A percentile compares a stretch with the other conserved stretches of the same genome.
Evolutionary conservation across 1,140 invertebrate species (phyloP).

Genomic region (Lerema accius): DNA sequence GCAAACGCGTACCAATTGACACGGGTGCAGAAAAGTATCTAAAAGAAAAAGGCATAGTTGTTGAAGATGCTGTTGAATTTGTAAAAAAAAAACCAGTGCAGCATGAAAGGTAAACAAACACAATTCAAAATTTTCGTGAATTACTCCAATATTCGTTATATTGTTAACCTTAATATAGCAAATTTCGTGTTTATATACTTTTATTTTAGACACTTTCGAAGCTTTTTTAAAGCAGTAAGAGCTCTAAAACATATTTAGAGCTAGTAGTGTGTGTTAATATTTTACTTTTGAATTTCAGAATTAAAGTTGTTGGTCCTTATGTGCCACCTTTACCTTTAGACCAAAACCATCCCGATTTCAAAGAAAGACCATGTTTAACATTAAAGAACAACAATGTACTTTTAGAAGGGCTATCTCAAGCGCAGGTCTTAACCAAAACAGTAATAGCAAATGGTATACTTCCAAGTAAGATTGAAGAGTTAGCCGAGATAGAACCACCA

Average conservation of each 20-base stretch:
- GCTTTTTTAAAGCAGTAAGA: no score
- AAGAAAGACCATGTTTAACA: constrained; percentile 84
- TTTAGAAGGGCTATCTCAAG: constrained; percentile 88
- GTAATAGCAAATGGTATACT: constrained; percentile 85
- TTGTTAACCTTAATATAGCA: not conserved
- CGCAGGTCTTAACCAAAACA: constrained; percentile 88
- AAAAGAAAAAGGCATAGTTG: constrained; percentile 77
- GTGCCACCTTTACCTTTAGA: constrained; percentile 70
- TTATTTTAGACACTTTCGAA: no score
- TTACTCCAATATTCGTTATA: no score
- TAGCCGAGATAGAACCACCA: constrained; percentile 73
- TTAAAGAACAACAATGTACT: constrained; percentile 86
- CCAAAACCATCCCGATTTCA: constrained; percentile 85
- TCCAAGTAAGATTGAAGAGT: constrained; percentile 83
- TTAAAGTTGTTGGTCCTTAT: constrained; percentile 77
- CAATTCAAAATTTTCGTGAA: not conserved
- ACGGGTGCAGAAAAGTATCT: constrained; percentile 81
- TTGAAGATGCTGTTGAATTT: constrained; percentile 83
- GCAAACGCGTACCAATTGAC: constrained; percentile 82
- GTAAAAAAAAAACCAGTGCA: constrained; percentile 67
- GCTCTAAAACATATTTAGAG: no score
- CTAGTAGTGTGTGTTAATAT: no score
- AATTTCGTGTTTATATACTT: no score
- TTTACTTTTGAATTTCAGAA: constrained; percentile 53
- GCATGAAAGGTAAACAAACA: constrained; percentile 50